Base-by-base conservation (phyloP, 2,888 invertebrate genomes). In the Agrotis segetum region DNA sequence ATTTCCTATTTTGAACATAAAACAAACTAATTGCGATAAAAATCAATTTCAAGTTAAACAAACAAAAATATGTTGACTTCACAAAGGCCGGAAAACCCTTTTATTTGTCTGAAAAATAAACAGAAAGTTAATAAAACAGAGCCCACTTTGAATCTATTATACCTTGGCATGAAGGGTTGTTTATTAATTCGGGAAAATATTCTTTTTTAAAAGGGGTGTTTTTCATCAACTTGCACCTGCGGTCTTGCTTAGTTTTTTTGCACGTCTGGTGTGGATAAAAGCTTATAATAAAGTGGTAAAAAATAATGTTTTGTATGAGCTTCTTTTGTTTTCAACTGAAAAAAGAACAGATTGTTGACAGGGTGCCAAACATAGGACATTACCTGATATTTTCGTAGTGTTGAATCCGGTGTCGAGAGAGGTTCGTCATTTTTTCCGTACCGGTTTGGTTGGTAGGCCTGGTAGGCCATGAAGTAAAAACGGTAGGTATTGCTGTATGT, bases 131-230 rank as follows among this genome's bases (percentile, higher is more conserved):
- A 77, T 83, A 82, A 82, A 74, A 68, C 64, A 50, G 61, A 74
- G 16, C 71, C 71, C 74, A 82, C 74, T 83, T 79, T 66, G 81
- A 77, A 82, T 84, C 79, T 74, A 84, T 84, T 81, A 84, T 72
- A 74, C 71, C 60, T 62, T 46, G 58, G 66, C 67, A 46, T 64
- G 72, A 74, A 74, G 85, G 83, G 79, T 68, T 73, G 70, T 34
- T 77, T 84, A 81, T 81, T 81, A 77, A 83, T 83, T 79, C 72
- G 34, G 77, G 61, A 74, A 82, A 82, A 76, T 84, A 75, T 81
- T 70, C 60, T 77, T 79, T 80, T 76, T 44, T 70, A 53, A 78
- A 79, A 73, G 67, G 85, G 77, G 52, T 70, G 65, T 68, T 81
- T 74, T 74, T 55, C 74, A 83, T 83, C 65, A 79, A 71, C 71